Evolutionary conservation across 2,113 vertebrate species (phyloP), one percentile per base, ranked within the genome.

Genomic region (Gymnorhina tibicen): DNA sequence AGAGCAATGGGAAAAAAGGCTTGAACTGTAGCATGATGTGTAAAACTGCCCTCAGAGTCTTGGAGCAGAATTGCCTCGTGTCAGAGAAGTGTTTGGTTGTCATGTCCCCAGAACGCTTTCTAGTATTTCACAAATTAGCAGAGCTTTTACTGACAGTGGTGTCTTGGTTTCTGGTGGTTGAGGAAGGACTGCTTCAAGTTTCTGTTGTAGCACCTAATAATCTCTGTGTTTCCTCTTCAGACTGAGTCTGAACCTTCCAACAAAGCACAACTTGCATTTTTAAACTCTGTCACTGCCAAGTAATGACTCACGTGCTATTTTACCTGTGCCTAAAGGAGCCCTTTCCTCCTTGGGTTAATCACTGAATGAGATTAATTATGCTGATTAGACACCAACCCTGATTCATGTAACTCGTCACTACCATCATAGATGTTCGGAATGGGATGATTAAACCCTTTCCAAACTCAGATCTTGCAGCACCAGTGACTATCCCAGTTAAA

Each of bases 321-420:
- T 66, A 88, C 92, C 73, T 93, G 44, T 84, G 92, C 88, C 90
- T 95, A 24, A 88, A 96, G 75, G 47, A 97, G n/a, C 56, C 67
- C 79, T 74, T 91, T 50, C 49, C 59, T 90, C 42, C 60, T 72
- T 1, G 3, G 56, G 47, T 91, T 96, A 86, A 91, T 94, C 52
- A 84, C 32, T 2, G 4, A 66, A 52, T 86, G 81, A 93, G 93
- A 88, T 88, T 59, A 88, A 96, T 95, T 96, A 53, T 49, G 24
- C 59, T 94, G 50, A 90, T 95, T 59, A 92, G 82, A 67, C 64
- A 91, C 39, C 75, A 89, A 30, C 18, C 18, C 46, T 93, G 58
- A 73, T 58, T 96, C 33, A 7, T 39, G 35, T 91, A 93, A 88
- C 83, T 92, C 82, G 86, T 92, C 55, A 47, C 35, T 80, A 33